These are phyloP conservation scores for Cactoblastis cactorum DNA, from an alignment of 2,888 invertebrate species.

Conservation along the genomic window DNA sequence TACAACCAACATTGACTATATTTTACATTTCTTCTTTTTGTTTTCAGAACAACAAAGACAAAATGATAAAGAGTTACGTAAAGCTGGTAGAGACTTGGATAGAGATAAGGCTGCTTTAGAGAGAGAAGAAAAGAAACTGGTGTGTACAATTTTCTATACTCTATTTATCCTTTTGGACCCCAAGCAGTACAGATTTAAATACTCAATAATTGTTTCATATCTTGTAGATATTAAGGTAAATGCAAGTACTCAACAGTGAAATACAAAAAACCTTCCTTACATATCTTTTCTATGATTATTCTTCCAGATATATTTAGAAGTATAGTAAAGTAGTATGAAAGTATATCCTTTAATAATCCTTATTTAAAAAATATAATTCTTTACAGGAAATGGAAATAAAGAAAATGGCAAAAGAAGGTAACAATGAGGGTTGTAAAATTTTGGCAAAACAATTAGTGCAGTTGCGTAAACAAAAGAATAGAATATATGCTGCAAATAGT, in stretches of 20 bases:
- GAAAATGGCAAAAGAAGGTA: conserved; percentile 91
- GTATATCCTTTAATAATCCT: too few relatives aligned
- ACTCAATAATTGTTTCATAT: too few relatives aligned
- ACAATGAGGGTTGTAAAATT: conserved; percentile 89
- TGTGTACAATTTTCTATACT: conserved; percentile 51
- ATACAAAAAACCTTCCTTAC: too few relatives aligned
- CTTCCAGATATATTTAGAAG: too few relatives aligned
- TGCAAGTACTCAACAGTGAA: too few relatives aligned
- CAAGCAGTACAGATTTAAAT: too few relatives aligned
- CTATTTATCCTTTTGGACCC: too few relatives aligned
- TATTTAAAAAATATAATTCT: neutral
- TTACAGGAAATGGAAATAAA: conserved; percentile 92
- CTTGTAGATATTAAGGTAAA: too few relatives aligned
- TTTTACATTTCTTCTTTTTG: neutral
- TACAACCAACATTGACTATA: too few relatives aligned
- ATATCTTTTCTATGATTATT: too few relatives aligned
- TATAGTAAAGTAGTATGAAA: too few relatives aligned
- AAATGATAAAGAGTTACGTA: conserved; percentile 89
- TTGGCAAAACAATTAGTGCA: conserved; percentile 94
- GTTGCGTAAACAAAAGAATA: conserved; percentile 91
- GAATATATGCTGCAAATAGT: conserved; percentile 89
- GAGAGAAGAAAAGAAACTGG: conserved; percentile 93
- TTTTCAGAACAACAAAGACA: conserved; percentile 87
- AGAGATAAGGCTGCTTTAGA: conserved; percentile 90
- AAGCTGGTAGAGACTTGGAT: conserved; percentile 90